Evolutionary conservation across 2,797 vertebrate species (phyloP).

Genomic region (Hylomyscus alleni): DNA sequence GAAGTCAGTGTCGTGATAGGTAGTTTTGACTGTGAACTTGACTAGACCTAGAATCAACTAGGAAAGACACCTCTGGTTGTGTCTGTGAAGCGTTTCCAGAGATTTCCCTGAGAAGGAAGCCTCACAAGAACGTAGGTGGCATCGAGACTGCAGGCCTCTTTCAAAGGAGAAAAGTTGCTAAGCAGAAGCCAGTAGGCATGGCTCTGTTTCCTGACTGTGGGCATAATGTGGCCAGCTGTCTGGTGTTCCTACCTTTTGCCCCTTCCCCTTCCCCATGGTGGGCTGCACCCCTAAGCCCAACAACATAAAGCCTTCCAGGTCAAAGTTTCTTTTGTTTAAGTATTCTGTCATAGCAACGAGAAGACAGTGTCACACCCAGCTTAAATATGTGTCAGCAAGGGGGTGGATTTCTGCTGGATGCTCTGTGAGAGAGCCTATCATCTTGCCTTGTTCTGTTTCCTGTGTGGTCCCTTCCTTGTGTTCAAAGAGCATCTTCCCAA

Average conservation of each 20-base stretch:
- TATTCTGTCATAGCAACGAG: neutral
- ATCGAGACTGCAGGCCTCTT: no score
- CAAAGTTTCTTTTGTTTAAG: neutral
- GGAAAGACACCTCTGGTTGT: neutral
- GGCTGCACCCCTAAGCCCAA: neutral
- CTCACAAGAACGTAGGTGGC: neutral
- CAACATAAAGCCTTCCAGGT: neutral
- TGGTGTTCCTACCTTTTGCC: neutral
- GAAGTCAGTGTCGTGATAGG: neutral
- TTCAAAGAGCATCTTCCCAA: neutral
- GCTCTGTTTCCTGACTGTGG: neutral
- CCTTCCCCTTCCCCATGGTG: no score
- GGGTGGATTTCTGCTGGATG: neutral
- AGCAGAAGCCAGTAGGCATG: neutral
- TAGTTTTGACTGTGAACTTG: neutral
- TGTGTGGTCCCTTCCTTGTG: neutral
- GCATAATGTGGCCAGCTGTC: neutral
- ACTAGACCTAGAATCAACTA: neutral
- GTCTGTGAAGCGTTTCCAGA: neutral
- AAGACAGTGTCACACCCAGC: neutral
- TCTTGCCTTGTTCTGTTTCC: neutral
- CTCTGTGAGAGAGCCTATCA: neutral
- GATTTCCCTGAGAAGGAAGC: neutral
- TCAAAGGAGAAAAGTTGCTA: neutral
- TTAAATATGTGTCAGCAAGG: neutral